phyloP scores from a whole-genome alignment of 1,140 invertebrate genomes.

The Caenorhabditis briggsae region DNA sequence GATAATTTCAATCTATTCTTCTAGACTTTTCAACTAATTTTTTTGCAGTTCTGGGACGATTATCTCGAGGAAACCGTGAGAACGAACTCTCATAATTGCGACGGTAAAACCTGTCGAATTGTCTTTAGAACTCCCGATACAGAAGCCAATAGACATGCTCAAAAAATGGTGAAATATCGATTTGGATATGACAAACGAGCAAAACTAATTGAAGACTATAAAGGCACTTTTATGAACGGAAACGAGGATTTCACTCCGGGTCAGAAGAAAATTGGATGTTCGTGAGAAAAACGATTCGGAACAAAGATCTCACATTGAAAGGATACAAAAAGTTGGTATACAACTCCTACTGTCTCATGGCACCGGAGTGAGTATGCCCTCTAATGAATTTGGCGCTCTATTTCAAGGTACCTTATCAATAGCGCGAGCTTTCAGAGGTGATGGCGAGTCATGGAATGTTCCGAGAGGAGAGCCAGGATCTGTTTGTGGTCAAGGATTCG shows the following conservation, averaged over 20 bases:
- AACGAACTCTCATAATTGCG: too few species aligned
- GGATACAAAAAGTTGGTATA: not conserved
- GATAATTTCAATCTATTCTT: too few species aligned
- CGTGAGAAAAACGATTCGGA: not conserved
- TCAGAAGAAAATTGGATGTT: not conserved
- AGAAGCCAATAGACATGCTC: too few species aligned
- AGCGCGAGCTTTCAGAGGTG: not conserved
- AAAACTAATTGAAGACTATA: not conserved
- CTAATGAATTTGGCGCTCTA: too few species aligned
- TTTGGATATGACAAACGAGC: not conserved
- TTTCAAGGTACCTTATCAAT: not conserved
- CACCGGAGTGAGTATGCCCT: not conserved
- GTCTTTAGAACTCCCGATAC: too few species aligned
- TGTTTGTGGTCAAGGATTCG: not conserved
- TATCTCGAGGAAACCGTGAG: too few species aligned
- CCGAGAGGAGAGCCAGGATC: not conserved
- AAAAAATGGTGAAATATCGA: not conserved
- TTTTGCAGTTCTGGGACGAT: too few species aligned
- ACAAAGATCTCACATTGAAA: not conserved
- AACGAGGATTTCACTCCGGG: not conserved
- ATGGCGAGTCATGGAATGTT: not conserved
- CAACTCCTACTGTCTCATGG: not conserved
- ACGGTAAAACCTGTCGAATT: too few species aligned
- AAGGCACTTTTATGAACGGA: not conserved
- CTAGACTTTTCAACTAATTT: too few species aligned